Percentiles rank a stretch among this genome's conserved stretches.
Evolutionary conservation across 1,140 invertebrate genomes (phyloP).

Genomic region (Drosophila elegans): DNA sequence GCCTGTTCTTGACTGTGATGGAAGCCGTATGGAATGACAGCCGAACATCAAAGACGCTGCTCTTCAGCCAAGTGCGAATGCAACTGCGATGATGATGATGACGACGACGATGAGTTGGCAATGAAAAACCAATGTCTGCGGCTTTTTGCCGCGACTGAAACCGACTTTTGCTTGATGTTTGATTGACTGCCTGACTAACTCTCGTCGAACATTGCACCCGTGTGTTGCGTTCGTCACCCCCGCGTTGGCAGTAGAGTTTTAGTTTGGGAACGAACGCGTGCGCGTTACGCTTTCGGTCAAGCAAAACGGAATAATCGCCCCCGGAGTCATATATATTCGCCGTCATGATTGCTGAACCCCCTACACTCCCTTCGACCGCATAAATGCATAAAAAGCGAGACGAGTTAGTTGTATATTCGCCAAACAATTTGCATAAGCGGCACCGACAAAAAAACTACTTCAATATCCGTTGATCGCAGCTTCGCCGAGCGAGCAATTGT

Average conservation of each 20-base stretch:
- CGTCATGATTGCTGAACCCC: background rate
- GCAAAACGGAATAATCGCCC: conserved; percentile 23
- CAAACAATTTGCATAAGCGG: conserved; percentile 63
- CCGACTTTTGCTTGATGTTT: conserved; percentile 27
- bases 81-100: conserved; percentile 30
- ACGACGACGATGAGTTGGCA: conserved; percentile 15
- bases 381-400: conserved; percentile 67
- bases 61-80: conserved; percentile 43
- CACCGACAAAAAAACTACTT: conserved; percentile 19
- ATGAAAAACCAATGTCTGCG: conserved; percentile 8
- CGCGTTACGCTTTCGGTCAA: conserved; percentile 36
- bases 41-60: conserved; percentile 43
- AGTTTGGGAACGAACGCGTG: conserved; percentile 41
- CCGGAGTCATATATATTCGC: conserved; percentile 20
- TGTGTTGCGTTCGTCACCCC: background rate
- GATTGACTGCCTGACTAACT: conserved; percentile 72
- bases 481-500: conserved; percentile 26
- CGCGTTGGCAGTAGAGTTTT: background rate
- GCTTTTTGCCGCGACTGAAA: conserved; percentile 16
- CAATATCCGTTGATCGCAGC: conserved; percentile 22
- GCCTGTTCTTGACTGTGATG: conserved; percentile 30
- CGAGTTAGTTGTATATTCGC: conserved; percentile 58
- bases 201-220: conserved; percentile 31
- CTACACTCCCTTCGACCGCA: conserved; percentile 6
- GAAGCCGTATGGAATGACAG: conserved; percentile 25